These are phyloP conservation scores for Pao palembangensis DNA, from an alignment of 2,113 vertebrate genomes.

Conservation along the genomic window DNA sequence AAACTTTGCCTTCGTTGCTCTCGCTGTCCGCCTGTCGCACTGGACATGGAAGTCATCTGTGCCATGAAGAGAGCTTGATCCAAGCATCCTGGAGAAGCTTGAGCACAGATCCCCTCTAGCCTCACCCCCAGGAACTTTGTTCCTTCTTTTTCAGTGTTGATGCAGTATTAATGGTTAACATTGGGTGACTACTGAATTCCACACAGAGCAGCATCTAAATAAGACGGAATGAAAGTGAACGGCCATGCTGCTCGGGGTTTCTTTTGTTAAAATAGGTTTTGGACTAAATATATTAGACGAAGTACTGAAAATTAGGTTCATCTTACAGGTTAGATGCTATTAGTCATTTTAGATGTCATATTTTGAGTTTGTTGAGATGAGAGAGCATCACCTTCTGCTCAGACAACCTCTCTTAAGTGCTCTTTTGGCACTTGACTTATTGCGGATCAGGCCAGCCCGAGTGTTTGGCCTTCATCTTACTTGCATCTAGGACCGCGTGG, in stretches of 20 bases:
- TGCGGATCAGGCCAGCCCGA: too few species aligned
- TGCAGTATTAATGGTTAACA: constrained; percentile 26
- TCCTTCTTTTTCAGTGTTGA: constrained; percentile 24
- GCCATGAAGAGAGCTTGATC: constrained; percentile 38
- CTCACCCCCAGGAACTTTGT: constrained; percentile 19
- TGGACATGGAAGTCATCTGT: constrained; percentile 32
- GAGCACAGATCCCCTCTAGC: constrained; percentile 33
- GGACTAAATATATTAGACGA: too few species aligned
- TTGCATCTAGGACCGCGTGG: background rate
- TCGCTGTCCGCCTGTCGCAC: constrained; percentile 26
- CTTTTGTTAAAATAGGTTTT: too few species aligned
- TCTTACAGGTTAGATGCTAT: too few species aligned
- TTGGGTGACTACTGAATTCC: constrained; percentile 16
- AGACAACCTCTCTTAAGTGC: constrained; percentile 13
- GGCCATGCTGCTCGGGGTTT: too few species aligned
- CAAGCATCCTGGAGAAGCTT: constrained; percentile 18
- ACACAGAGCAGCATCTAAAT: background rate
- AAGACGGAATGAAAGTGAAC: constrained; percentile 4
- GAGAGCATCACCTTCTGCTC: background rate
- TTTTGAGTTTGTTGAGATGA: background rate
- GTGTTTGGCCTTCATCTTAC: too few species aligned
- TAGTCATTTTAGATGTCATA: too few species aligned
- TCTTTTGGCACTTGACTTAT: background rate
- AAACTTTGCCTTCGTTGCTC: background rate
- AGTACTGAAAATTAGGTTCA: too few species aligned